phyloP scores from a whole-genome alignment of 2,797 vertebrate species.

The Oreortyx pictus region DNA sequence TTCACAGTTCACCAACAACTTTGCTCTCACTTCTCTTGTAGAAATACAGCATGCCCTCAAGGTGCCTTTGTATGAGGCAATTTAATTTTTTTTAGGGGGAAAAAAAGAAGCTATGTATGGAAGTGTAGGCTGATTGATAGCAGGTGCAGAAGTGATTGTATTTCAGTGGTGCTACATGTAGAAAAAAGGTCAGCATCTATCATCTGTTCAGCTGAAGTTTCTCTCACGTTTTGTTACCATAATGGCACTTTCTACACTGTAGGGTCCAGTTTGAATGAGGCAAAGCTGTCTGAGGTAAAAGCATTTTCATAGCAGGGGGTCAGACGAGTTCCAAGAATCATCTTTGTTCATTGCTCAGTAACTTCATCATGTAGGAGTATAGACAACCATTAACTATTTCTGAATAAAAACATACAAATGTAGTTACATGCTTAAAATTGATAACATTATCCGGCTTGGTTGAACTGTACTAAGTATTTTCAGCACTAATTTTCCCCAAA shows the following conservation, averaged over 20 bases:
- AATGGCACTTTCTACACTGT: neutral
- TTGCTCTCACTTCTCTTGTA: slow-evolving; percentile 7
- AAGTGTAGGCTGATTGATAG: slow-evolving; percentile 46
- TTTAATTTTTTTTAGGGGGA: neutral
- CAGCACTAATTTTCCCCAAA: neutral
- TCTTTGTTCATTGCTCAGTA: neutral
- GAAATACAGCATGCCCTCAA: slow-evolving; percentile 2
- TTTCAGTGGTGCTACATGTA: neutral
- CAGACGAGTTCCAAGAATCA: neutral
- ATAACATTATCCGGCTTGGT: neutral
- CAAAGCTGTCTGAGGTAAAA: neutral
- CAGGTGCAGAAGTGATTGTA: slow-evolving; percentile 33
- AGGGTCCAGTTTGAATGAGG: neutral
- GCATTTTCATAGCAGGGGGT: neutral
- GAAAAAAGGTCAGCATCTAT: neutral
- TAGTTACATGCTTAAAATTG: neutral
- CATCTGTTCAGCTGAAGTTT: neutral
- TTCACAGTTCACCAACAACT: slow-evolving; percentile 35
- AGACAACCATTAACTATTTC: neutral
- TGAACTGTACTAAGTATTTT: neutral
- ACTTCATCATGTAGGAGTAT: neutral
- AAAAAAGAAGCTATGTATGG: neutral
- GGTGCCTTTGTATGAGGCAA: slow-evolving; percentile 47
- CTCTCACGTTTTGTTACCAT: neutral
- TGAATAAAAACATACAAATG: neutral